Conservation (phyloP, 2,113 vertebrate species). For the Engystomops pustulosus region DNA sequence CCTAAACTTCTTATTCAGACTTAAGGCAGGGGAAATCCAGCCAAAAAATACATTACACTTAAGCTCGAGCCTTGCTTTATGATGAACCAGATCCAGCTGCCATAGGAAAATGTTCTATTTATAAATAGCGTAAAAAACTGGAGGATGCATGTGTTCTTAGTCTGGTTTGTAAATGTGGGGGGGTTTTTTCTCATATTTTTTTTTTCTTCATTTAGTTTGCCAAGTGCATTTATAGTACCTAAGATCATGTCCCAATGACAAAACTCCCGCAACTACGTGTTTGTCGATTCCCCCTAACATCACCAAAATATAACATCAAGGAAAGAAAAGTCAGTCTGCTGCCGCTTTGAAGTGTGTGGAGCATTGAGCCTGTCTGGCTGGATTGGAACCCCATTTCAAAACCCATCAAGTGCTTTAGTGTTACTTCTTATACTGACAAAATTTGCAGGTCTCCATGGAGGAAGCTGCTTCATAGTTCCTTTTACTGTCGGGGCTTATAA, state of each 20-base stretch:
- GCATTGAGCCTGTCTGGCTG: constrained; percentile 77
- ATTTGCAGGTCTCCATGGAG: constrained; percentile 80
- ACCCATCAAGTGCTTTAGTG: constrained; percentile 81
- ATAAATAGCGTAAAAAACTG: constrained; percentile 24
- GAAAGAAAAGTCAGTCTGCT: constrained; percentile 66
- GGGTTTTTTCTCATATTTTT: constrained; percentile 25
- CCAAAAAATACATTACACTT: constrained; percentile 31
- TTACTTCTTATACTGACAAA: constrained; percentile 78
- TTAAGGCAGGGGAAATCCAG: constrained; percentile 30
- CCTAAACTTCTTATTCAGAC: constrained; percentile 55
- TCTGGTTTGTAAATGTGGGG: constrained; percentile 45
- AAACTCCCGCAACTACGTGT: neutral
- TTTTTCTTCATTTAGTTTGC: neutral
- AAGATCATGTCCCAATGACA: constrained; percentile 42
- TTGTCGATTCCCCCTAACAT: constrained; percentile 52
- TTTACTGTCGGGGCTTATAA: constrained; percentile 75
- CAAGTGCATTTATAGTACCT: constrained; percentile 32
- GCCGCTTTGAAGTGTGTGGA: constrained; percentile 77
- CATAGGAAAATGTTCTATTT: constrained; percentile 38
- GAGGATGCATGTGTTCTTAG: neutral
- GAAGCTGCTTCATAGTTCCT: constrained; percentile 74
- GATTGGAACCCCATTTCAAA: constrained; percentile 79
- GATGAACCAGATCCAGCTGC: constrained; percentile 49
- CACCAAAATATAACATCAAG: constrained; percentile 66
- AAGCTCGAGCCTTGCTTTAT: constrained; percentile 24